phyloP scores from a whole-genome alignment of 2,888 invertebrate species.

The Mamestra brassicae region DNA sequence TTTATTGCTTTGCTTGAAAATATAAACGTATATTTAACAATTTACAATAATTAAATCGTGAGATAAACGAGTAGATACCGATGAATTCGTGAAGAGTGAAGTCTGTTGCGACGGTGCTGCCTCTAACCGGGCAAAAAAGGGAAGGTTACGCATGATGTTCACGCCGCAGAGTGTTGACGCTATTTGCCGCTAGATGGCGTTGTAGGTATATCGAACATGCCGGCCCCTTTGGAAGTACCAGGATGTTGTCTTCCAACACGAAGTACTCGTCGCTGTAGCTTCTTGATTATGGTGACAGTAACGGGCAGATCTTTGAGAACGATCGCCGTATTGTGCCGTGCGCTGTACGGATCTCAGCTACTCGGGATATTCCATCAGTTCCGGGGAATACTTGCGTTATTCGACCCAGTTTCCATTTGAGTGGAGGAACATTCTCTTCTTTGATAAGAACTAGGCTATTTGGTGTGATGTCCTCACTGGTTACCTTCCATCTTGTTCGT shows the following conservation, averaged over 20 bases:
- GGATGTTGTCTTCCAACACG: constrained; percentile 8
- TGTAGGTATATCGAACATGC: constrained; percentile 1
- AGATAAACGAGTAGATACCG: too few relatives aligned
- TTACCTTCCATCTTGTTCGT: neutral
- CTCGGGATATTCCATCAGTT: constrained; percentile 9
- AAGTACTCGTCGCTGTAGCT: neutral
- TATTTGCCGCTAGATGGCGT: constrained; percentile 3
- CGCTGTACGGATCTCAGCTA: constrained; percentile 4
- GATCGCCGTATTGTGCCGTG: neutral
- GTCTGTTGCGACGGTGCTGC: too few relatives aligned
- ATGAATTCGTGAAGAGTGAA: too few relatives aligned
- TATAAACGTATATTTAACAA: too few relatives aligned
- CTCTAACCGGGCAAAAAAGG: neutral
- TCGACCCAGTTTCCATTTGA: constrained; percentile 2
- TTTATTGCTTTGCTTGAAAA: too few relatives aligned
- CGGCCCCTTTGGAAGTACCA: neutral
- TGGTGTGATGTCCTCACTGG: too few relatives aligned
- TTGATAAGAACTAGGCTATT: neutral
- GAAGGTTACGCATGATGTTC: too few relatives aligned
- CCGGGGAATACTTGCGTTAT: constrained; percentile 12
- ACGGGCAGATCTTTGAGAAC: constrained; percentile 17
- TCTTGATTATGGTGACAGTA: neutral
- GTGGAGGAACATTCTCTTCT: constrained; percentile 6
- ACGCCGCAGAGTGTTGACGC: too few relatives aligned
- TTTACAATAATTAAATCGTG: too few relatives aligned